phyloP scores from a whole-genome alignment of 2,888 invertebrate species.

The Pogonocherus hispidulus region DNA sequence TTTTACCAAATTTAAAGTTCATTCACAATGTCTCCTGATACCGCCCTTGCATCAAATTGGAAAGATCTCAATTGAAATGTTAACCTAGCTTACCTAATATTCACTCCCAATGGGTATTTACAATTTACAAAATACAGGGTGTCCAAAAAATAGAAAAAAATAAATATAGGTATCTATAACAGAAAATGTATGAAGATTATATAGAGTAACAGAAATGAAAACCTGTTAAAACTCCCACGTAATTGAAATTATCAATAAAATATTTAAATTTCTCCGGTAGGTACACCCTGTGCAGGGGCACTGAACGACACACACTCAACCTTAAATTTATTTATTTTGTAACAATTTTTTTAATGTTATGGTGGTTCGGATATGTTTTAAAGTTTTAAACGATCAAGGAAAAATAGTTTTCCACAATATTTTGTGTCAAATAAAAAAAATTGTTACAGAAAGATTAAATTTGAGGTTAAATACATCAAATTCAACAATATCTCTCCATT shows the following conservation, averaged over 20 bases:
- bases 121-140: neutral
- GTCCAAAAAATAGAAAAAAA: no score
- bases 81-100: neutral
- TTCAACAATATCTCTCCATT: neutral
- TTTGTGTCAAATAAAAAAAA: neutral
- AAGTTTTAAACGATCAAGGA: neutral
- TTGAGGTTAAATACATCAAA: no score
- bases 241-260: no score
- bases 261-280: no score
- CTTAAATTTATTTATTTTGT: neutral
- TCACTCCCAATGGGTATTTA: neutral
- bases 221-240: no score
- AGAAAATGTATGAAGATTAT: no score
- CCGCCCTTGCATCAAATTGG: neutral
- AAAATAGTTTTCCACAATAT: neutral
- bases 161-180: no score
- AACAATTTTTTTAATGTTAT: neutral
- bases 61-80: neutral
- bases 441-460: no score
- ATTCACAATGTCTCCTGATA: neutral
- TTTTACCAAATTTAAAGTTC: constrained; percentile 9
- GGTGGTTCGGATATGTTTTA: neutral
- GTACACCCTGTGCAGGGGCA: neutral
- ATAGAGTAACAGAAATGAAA: no score
- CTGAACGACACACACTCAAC: neutral